Evolutionary conservation across 1,140 invertebrate species (phyloP).

Genomic region (Portunus trituberculatus): DNA sequence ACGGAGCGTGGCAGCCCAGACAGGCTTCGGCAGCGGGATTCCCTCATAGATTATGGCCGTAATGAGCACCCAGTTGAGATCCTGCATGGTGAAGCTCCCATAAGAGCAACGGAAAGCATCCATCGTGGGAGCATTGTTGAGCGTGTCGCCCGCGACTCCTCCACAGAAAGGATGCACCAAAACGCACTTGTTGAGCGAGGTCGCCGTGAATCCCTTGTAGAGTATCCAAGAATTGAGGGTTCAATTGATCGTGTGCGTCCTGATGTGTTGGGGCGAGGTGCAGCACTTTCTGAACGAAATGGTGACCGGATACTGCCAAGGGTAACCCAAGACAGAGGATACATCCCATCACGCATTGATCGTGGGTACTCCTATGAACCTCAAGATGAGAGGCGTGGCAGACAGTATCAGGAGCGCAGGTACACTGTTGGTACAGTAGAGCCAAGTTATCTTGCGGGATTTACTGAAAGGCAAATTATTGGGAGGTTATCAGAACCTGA

Average conservation of each 20-base stretch:
- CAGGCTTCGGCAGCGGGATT: neutral
- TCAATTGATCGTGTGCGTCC: neutral
- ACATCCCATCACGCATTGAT: neutral
- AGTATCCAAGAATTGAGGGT: conserved; percentile 29
- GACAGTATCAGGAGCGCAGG: conserved; percentile 39
- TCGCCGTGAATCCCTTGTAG: neutral
- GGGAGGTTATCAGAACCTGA: neutral
- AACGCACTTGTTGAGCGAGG: neutral
- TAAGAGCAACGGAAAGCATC: neutral
- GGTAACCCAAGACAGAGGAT: neutral
- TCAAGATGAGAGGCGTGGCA: neutral
- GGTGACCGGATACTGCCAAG: neutral
- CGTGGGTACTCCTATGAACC: conserved; percentile 31
- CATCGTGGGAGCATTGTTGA: neutral
- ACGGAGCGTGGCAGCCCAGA: conserved; percentile 33
- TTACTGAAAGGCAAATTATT: neutral
- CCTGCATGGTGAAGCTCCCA: neutral
- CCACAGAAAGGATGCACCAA: neutral
- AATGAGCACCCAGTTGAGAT: neutral
- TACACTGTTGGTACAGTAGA: conserved; percentile 26
- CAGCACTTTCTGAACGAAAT: neutral
- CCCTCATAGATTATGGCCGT: neutral
- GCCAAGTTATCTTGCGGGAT: neutral
- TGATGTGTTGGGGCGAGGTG: neutral
- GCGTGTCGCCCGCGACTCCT: neutral